Conservation (phyloP, 2,113 vertebrate species). For the Sialia sialis region DNA sequence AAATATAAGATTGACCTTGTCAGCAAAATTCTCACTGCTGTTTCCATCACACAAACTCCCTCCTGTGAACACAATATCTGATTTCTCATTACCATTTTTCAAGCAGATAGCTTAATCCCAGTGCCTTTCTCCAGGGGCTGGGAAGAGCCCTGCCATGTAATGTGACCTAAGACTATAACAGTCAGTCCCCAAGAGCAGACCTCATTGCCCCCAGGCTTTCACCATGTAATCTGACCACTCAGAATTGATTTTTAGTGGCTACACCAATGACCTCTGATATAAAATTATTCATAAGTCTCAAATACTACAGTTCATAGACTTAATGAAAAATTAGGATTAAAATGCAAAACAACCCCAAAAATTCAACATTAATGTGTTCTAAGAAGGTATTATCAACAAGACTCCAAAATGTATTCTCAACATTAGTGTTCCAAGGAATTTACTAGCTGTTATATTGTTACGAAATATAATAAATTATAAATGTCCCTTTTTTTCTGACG, state of each 20-base stretch:
- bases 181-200: background rate
- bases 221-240: background rate
- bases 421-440: background rate
- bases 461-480: background rate
- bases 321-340: background rate
- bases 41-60: background rate
- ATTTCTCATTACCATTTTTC: background rate
- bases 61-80: fast-evolving
- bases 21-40: background rate
- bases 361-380: fast-evolving
- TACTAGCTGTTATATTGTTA: background rate
- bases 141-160: background rate
- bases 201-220: background rate
- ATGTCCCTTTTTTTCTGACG: background rate
- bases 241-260: background rate
- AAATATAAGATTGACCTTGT: background rate
- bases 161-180: background rate
- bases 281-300: background rate
- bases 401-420: background rate
- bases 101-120: background rate
- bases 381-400: background rate
- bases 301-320: background rate
- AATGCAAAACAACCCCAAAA: background rate
- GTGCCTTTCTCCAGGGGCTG: background rate
- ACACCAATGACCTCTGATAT: background rate